A percentile compares a stretch with the other conserved stretches of the same genome.
Evolutionary conservation across 2,888 invertebrate genomes (phyloP).

Genomic region (Microdon myrmicae): DNA sequence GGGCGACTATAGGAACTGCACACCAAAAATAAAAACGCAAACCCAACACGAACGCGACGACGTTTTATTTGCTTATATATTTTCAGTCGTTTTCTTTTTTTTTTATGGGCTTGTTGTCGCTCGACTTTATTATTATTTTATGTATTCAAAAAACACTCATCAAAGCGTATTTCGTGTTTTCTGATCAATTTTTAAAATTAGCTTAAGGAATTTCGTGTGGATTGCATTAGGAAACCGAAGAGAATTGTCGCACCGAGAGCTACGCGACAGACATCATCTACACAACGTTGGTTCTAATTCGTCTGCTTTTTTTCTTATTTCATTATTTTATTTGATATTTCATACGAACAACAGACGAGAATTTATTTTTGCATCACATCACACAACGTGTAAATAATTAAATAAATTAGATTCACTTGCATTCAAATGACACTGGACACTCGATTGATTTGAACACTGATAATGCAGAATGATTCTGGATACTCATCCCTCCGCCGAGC

Average conservation of each 20-base stretch:
- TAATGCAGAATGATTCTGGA: slow-evolving; percentile 11
- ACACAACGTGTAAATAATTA: slow-evolving; percentile 32
- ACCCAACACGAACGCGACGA: slow-evolving; percentile 24
- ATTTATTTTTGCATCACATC: slow-evolving; percentile 51
- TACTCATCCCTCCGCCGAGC: background rate
- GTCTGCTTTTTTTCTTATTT: slow-evolving; percentile 6
- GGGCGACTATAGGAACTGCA: slow-evolving; percentile 29
- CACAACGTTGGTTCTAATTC: slow-evolving; percentile 17
- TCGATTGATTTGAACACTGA: background rate
- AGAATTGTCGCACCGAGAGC: slow-evolving; percentile 1
- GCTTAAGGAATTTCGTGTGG: slow-evolving; percentile 31
- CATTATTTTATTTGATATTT: slow-evolving; percentile 1
- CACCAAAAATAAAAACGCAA: slow-evolving; percentile 26
- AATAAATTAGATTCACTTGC: slow-evolving; percentile 14
- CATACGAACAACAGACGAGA: slow-evolving; percentile 45
- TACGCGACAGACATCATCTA: slow-evolving; percentile 27
- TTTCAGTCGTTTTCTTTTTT: slow-evolving; percentile 24
- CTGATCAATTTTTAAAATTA: slow-evolving; percentile 51
- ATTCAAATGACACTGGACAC: slow-evolving; percentile 6
- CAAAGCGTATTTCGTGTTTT: slow-evolving; percentile 33
- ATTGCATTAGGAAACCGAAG: slow-evolving; percentile 2
- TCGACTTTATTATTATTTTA: too few relatives aligned
- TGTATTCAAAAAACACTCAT: slow-evolving; percentile 30
- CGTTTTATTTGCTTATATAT: too few relatives aligned
- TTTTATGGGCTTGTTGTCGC: too few relatives aligned